Percentiles rank a stretch among this genome's conserved stretches.
These are phyloP conservation scores for Catagonus wagneri DNA, from an alignment of 2,113 vertebrate genomes.

Conservation along the genomic window DNA sequence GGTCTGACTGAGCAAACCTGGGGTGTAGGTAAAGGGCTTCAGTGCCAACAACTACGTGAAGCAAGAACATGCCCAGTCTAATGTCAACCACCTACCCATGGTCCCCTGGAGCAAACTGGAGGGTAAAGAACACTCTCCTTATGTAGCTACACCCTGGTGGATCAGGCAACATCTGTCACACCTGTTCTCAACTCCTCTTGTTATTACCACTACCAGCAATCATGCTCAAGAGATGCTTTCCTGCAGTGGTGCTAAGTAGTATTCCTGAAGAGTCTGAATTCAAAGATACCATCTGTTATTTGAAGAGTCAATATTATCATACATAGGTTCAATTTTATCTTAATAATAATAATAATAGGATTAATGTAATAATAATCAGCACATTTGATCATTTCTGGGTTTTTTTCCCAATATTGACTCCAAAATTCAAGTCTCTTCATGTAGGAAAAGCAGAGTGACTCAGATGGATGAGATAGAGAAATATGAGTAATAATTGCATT, in stretches of 20 bases:
- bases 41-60: neutral
- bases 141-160: neutral
- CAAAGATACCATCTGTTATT: neutral
- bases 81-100: neutral
- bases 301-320: neutral
- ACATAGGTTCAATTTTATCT: neutral
- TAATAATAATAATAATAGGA: neutral
- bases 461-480: neutral
- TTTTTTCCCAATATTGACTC: neutral
- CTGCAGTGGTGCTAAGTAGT: neutral
- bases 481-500: constrained; percentile 8
- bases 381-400: neutral
- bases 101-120: neutral
- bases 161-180: neutral
- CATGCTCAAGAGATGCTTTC: neutral
- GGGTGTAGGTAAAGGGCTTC: neutral
- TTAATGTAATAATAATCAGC: neutral
- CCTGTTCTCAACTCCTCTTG: neutral
- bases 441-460: neutral
- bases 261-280: neutral
- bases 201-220: neutral
- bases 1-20: neutral
- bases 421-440: neutral
- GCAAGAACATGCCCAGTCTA: neutral
- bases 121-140: neutral